Percentiles rank a stretch among this genome's conserved stretches.
Evolutionary conservation across 1,140 invertebrate species (phyloP).

Genomic region (Diprion similis): DNA sequence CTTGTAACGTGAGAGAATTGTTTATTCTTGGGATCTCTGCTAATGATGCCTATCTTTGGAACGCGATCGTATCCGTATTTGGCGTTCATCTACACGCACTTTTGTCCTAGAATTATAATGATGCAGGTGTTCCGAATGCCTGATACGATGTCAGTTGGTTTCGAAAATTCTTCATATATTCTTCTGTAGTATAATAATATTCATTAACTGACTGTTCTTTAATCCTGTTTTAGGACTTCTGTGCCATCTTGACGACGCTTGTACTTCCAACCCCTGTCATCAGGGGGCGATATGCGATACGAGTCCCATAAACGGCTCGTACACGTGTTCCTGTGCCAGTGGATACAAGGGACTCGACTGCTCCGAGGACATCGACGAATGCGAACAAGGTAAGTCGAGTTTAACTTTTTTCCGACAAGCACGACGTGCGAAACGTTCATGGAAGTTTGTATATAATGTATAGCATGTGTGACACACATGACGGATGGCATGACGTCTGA

Average conservation of each 20-base stretch:
- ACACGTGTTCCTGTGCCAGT: constrained; percentile 90
- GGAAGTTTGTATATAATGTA: constrained; percentile 3
- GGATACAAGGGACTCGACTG: constrained; percentile 92
- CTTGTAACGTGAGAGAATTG: neutral
- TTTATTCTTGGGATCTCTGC: neutral
- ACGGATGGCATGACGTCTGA: neutral
- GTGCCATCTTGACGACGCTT: constrained; percentile 96
- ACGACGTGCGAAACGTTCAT: neutral
- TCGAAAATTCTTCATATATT: no score
- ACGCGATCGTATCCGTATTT: constrained; percentile 33
- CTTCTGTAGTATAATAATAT: neutral
- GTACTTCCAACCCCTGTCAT: constrained; percentile 95
- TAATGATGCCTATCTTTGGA: constrained; percentile 53
- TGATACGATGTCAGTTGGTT: neutral
- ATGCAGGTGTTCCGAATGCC: neutral
- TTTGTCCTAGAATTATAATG: constrained; percentile 44
- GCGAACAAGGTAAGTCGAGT: constrained; percentile 80
- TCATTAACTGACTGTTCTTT: constrained; percentile 10
- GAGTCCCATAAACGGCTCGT: constrained; percentile 93
- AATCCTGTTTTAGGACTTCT: constrained; percentile 72
- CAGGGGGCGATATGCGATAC: constrained; percentile 94
- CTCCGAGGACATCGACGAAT: constrained; percentile 94
- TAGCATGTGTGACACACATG: neutral
- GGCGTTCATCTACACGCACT: constrained; percentile 26
- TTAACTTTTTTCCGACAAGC: neutral